Conservation (phyloP, 2,888 invertebrate genomes). For the Hipparchia semele region DNA sequence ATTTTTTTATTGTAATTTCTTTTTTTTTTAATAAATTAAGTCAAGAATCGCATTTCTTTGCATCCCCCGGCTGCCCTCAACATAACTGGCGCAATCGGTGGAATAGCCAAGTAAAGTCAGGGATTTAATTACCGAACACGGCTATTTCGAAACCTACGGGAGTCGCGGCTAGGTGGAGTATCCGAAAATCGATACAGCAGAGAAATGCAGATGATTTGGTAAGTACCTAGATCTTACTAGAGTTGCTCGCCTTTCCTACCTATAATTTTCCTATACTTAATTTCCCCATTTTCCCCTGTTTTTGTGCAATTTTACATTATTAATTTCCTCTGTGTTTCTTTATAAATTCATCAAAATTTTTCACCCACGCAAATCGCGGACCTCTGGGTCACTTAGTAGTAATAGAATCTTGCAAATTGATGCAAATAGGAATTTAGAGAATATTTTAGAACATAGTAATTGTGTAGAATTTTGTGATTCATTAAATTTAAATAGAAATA, state of each 20-base stretch:
- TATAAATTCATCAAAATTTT: no score
- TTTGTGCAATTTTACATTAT: background rate
- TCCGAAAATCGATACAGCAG: conserved; percentile 18
- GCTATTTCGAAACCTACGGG: no score
- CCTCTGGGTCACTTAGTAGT: background rate
- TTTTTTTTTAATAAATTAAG: no score
- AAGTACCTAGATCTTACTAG: conserved; percentile 21
- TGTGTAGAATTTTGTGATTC: no score
- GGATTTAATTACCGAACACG: no score
- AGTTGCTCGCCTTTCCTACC: conserved; percentile 14
- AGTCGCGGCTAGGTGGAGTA: background rate
- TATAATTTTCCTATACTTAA: background rate
- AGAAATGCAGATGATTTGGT: conserved; percentile 16
- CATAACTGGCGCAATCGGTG: no score
- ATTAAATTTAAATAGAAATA: no score
- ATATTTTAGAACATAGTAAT: no score
- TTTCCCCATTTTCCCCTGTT: conserved; percentile 3
- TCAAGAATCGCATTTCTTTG: no score
- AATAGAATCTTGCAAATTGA: background rate
- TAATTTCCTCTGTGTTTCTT: background rate
- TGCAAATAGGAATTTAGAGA: background rate
- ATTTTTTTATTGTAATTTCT: no score
- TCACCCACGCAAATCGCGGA: background rate
- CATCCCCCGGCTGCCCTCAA: no score
- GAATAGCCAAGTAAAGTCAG: no score